Evolutionary conservation across 2,888 invertebrate genomes (phyloP).

Genomic region (Dexiosoma caninum): DNA sequence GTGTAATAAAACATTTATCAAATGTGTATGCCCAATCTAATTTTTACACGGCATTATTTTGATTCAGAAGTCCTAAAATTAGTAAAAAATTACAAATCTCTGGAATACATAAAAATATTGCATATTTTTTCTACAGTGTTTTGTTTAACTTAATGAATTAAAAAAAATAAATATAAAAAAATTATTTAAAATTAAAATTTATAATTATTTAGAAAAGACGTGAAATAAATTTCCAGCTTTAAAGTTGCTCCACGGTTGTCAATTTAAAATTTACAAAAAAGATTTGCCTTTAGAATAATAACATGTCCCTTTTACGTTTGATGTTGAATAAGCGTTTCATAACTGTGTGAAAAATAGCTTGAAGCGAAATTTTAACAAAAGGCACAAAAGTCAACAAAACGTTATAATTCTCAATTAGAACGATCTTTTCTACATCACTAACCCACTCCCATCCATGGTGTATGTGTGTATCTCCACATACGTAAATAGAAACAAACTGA

Average conservation of each 20-base stretch:
- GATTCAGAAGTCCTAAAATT: too few relatives aligned
- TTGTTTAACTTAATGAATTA: too few relatives aligned
- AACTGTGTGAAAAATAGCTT: constrained; percentile 64
- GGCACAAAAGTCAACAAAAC: constrained; percentile 71
- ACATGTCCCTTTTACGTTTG: neutral
- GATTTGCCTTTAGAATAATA: neutral
- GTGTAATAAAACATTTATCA: too few relatives aligned
- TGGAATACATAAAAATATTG: too few relatives aligned
- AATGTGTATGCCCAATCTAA: too few relatives aligned
- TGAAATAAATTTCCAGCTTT: neutral
- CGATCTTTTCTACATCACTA: neutral
- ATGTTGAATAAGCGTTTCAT: constrained; percentile 1
- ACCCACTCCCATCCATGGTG: too few relatives aligned
- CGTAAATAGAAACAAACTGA: neutral
- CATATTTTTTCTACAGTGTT: too few relatives aligned
- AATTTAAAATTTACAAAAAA: neutral
- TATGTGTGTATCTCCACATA: neutral
- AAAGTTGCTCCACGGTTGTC: neutral
- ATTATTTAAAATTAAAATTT: too few relatives aligned
- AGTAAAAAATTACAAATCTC: too few relatives aligned
- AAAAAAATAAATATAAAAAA: too few relatives aligned
- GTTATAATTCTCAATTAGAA: constrained; percentile 72
- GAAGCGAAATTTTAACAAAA: constrained; percentile 70
- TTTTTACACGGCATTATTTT: too few relatives aligned
- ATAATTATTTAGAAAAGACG: too few relatives aligned